Evolutionary conservation across 1,140 invertebrate species (phyloP).

Genomic region (Cherax destructor): DNA sequence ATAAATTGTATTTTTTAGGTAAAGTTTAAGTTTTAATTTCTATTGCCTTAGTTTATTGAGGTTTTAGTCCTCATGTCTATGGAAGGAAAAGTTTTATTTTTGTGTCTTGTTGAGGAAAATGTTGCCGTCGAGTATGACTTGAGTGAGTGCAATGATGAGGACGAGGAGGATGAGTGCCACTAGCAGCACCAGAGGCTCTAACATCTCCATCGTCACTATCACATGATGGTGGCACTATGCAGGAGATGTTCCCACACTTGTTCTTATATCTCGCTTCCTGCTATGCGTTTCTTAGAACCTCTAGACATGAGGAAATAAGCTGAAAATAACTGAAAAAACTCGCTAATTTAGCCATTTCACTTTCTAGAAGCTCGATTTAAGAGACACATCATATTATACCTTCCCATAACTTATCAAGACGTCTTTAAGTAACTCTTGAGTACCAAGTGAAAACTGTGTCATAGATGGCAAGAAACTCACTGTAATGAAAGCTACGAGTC

Average conservation of each 20-base stretch:
- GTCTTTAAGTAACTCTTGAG: too few relatives aligned
- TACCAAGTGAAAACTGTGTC: too few relatives aligned
- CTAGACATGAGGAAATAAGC: not conserved
- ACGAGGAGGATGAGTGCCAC: slow-evolving; percentile 44
- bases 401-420: too few relatives aligned
- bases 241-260: not conserved
- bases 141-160: slow-evolving; percentile 48
- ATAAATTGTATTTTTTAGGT: too few relatives aligned
- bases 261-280: not conserved
- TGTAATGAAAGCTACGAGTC: too few relatives aligned
- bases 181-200: slow-evolving; percentile 40
- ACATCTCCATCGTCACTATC: slow-evolving; percentile 34
- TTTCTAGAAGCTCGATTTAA: too few relatives aligned
- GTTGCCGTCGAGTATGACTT: slow-evolving; percentile 49
- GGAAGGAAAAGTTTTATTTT: not conserved
- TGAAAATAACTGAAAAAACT: not conserved
- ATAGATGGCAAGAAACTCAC: too few relatives aligned
- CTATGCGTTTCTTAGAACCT: not conserved
- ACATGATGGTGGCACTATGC: not conserved
- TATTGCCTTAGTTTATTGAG: not conserved
- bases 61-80: not conserved
- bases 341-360: too few relatives aligned
- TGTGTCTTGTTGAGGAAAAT: slow-evolving; percentile 6
- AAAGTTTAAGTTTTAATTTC: not conserved
- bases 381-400: too few relatives aligned